A percentile compares a stretch with the other conserved stretches of the same genome.
Conservation (phyloP, 2,888 invertebrate species). For the Thyatira batis region DNA sequence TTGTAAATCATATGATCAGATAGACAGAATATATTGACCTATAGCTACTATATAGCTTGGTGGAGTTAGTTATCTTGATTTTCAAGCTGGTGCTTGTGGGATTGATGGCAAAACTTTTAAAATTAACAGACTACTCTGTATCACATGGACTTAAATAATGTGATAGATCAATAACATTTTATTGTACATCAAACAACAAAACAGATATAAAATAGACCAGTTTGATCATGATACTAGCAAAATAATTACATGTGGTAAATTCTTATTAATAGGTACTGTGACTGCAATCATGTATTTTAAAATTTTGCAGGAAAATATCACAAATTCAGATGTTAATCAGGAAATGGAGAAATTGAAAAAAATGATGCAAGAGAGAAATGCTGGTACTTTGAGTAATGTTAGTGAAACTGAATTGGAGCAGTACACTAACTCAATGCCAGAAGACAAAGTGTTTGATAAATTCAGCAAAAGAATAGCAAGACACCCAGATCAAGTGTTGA, state of each 20-base stretch:
- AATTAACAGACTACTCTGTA: too few relatives aligned
- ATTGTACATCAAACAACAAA: too few relatives aligned
- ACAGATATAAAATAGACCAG: too few relatives aligned
- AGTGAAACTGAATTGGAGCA: constrained; percentile 87
- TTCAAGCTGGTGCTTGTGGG: too few relatives aligned
- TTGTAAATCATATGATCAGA: too few relatives aligned
- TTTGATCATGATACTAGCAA: too few relatives aligned
- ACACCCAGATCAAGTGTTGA: constrained; percentile 90
- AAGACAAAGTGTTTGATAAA: constrained; percentile 89
- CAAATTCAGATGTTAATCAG: constrained; percentile 75
- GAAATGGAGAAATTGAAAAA: constrained; percentile 71
- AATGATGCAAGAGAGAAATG: constrained; percentile 81
- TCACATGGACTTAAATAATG: too few relatives aligned
- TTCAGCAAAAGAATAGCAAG: constrained; percentile 87
- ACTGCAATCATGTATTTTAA: neutral
- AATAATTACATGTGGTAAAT: neutral
- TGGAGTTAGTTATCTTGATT: too few relatives aligned
- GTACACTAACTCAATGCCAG: constrained; percentile 82
- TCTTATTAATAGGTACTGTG: neutral
- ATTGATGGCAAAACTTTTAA: too few relatives aligned
- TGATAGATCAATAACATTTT: too few relatives aligned
- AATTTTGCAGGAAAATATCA: constrained; percentile 50
- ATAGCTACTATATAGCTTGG: too few relatives aligned
- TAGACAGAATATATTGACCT: too few relatives aligned
- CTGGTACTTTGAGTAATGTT: constrained; percentile 84